phyloP scores from a whole-genome alignment of 2,888 invertebrate genomes.

The Hymenopus coronatus region DNA sequence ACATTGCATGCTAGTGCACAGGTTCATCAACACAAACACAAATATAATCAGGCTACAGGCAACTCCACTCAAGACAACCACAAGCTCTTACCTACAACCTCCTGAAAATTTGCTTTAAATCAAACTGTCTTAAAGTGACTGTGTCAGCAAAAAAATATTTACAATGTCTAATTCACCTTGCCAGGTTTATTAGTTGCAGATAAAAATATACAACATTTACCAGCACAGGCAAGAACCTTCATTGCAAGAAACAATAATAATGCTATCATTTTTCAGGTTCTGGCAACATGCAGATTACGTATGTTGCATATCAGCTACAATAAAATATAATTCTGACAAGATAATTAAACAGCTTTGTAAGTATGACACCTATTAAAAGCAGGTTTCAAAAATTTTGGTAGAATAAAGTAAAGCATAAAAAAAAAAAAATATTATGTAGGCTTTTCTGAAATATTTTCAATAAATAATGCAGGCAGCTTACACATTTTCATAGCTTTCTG shows the following conservation, averaged over 20 bases:
- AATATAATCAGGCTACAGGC: conserved; percentile 4
- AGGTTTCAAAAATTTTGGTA: not conserved
- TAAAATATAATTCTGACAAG: not conserved
- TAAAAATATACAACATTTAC: not conserved
- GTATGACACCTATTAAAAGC: not conserved
- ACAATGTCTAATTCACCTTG: not conserved
- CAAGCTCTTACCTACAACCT: not conserved
- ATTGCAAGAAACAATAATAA: not conserved
- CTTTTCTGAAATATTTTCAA: not conserved
- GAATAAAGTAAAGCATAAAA: not conserved
- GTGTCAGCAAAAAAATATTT: not conserved
- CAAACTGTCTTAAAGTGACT: not conserved
- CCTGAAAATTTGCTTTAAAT: not conserved
- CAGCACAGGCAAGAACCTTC: not conserved
- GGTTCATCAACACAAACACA: not conserved
- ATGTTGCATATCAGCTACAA: not conserved
- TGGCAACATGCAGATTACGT: not conserved
- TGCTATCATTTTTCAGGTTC: not conserved
- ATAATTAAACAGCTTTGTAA: not conserved
- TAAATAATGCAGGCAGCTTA: not conserved
- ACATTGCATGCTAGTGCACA: not conserved
- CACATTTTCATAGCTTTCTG: not conserved
- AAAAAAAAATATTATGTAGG: not conserved
- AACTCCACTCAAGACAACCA: not conserved
- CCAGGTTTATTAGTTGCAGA: not conserved